Evolutionary conservation across 2,113 vertebrate species (phyloP).

Genomic region (Emydura subglobosa): DNA sequence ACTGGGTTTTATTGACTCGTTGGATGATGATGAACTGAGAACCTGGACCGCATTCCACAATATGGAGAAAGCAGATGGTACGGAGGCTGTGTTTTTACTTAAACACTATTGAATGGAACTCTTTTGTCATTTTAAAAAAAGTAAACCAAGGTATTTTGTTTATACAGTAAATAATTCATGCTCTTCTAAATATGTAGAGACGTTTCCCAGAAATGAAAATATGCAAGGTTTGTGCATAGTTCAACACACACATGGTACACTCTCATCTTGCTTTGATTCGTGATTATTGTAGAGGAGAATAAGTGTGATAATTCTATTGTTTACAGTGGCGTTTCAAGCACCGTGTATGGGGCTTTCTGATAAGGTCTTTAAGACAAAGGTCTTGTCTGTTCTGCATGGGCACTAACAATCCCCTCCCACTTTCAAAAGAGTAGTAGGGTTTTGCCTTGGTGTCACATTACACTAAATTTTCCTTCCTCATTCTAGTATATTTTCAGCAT

Average conservation of each 20-base stretch:
- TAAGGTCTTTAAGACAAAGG: neutral
- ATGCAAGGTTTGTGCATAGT: neutral
- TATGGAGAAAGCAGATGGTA: slow-evolving; percentile 96
- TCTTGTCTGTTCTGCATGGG: neutral
- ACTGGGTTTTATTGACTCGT: neutral
- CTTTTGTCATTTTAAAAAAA: neutral
- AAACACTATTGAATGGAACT: neutral
- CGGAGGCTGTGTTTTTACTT: slow-evolving; percentile 41
- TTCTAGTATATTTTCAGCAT: neutral
- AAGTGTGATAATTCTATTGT: neutral
- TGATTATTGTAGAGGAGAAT: neutral
- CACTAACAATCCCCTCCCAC: neutral
- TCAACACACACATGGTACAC: neutral
- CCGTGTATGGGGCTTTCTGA: neutral
- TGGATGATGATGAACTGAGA: slow-evolving; percentile 68
- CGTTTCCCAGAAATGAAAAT: neutral
- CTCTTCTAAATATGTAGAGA: neutral
- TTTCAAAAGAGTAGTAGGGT: neutral
- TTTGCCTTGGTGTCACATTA: neutral
- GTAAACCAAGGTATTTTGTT: neutral
- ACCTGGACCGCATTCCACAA: neutral
- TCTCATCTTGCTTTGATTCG: neutral
- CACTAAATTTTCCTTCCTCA: neutral
- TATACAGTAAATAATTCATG: neutral
- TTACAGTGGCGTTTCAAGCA: neutral